Evolutionary conservation across 2,888 invertebrate genomes (phyloP), one percentile per base, ranked within the genome.

Genomic region (Eugnorisma glareosa): DNA sequence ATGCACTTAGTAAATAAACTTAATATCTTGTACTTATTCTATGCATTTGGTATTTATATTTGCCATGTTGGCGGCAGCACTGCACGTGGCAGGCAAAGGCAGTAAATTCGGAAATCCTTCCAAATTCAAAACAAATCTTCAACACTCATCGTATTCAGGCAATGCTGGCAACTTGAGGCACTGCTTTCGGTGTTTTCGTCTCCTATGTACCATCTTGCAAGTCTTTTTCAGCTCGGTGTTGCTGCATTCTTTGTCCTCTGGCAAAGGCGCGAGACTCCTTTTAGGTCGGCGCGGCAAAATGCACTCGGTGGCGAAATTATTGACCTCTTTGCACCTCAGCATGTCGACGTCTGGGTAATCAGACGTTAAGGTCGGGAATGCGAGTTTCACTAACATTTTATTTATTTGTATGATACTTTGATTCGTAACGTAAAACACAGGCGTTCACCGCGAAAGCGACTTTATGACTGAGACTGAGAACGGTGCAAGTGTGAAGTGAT

Each of bases 191-290:
- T 94, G 91, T 82, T 94, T 94, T 59, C 94, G 92, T 77, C 93
- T 92, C 74, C 92, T 91, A 40, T 92, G 91, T 48, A 92, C 91
- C 75, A 91, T 85, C 78, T 93, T 92, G 77, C 89, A 93, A 78
- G 92, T 91, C 80, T 93, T 95, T 77, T 92, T 94, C 74, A 95
- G 84, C 68, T 95, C 96, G 0, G 87, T 90, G 75, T 91, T 95
- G 75, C 93, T 94, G 91, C 95, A 95, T 82, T 96, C 96, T 81
- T 94, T 95, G 84, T 96, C 96, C 83, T 96, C 96, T 0, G 95
- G 96, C 35, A 96, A 84, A 2, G 96, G 93, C 11, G 96, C 94
- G 7, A 96, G 87, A 59, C 90, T 92, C 57, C 95, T 91, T 82
- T 95, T 95, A 2, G 94, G 93, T 1, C 95, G 91, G 15, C 94